Percentiles rank a stretch among this genome's conserved stretches.
Evolutionary conservation across 1,140 invertebrate genomes (phyloP).

Genomic region (Nixonia krombeini): DNA sequence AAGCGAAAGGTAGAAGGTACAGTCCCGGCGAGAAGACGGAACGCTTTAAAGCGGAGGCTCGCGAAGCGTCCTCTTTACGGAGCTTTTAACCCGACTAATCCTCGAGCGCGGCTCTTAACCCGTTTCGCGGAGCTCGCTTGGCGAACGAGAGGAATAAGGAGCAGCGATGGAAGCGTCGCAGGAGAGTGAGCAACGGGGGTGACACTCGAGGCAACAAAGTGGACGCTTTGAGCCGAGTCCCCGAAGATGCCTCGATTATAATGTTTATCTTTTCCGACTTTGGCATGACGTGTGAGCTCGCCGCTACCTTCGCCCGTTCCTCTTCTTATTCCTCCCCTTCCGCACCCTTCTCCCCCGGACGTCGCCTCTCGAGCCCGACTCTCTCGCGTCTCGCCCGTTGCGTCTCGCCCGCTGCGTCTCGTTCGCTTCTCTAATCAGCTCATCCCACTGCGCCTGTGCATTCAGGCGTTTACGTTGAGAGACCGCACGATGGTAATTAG

Average conservation of each 20-base stretch:
- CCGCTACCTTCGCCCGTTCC: constrained; percentile 11
- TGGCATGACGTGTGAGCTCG: constrained; percentile 14
- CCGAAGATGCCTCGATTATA: constrained; percentile 33
- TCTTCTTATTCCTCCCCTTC: neutral
- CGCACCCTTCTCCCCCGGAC: constrained; percentile 4
- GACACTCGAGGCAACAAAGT: constrained; percentile 50
- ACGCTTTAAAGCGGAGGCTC: too few species aligned
- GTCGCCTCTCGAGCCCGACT: neutral
- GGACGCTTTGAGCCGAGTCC: constrained; percentile 37
- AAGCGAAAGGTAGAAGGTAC: too few species aligned
- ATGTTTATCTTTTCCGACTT: constrained; percentile 23
- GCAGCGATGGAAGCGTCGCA: constrained; percentile 5
- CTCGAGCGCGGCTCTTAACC: constrained; percentile 58
- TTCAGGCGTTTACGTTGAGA: constrained; percentile 64
- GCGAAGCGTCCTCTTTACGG: constrained; percentile 54
- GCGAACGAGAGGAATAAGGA: constrained; percentile 47
- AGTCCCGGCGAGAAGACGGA: too few species aligned
- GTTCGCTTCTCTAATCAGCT: constrained; percentile 25
- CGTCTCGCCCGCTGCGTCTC: constrained; percentile 6
- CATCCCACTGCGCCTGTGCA: constrained; percentile 51
- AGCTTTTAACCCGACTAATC: constrained; percentile 49
- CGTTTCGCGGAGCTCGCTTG: constrained; percentile 53
- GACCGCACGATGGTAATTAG: constrained; percentile 69
- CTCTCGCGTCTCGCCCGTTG: too few species aligned
- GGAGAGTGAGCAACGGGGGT: constrained; percentile 3